These are phyloP conservation scores for Glomeris maerens DNA, from an alignment of 1,140 invertebrate species.

Conservation along the genomic window DNA sequence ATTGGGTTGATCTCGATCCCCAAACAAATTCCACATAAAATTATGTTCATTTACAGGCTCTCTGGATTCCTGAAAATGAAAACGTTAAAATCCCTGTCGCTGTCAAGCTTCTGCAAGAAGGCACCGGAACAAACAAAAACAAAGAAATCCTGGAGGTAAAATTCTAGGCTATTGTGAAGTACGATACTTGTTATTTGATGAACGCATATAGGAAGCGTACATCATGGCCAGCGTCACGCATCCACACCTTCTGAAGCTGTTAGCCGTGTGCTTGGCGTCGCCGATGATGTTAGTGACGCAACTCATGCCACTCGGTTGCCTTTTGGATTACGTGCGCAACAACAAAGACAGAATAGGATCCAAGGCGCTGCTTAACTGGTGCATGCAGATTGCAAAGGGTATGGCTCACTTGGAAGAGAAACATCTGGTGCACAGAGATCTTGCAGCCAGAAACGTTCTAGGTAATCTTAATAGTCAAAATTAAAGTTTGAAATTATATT, in stretches of 20 bases:
- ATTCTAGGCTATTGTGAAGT: too few species aligned
- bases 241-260: slow-evolving; percentile 78
- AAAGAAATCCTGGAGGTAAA: slow-evolving; percentile 87
- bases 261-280: slow-evolving; percentile 94
- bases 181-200: neutral
- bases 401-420: slow-evolving; percentile 95
- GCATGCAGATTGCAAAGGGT: slow-evolving; percentile 89
- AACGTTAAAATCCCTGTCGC: slow-evolving; percentile 94
- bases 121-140: slow-evolving; percentile 67
- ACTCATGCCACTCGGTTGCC: slow-evolving; percentile 88
- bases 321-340: slow-evolving; percentile 86
- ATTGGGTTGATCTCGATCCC: neutral
- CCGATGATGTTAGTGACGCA: slow-evolving; percentile 97
- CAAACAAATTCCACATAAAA: neutral
- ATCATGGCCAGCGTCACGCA: slow-evolving; percentile 97
- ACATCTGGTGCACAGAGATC: slow-evolving; percentile 84
- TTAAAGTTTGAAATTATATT: too few species aligned
- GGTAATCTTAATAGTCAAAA: too few species aligned
- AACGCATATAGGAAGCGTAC: slow-evolving; percentile 70
- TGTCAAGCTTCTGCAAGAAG: slow-evolving; percentile 88
- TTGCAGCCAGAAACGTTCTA: slow-evolving; percentile 91
- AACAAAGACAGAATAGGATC: slow-evolving; percentile 90
- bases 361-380: slow-evolving; percentile 90
- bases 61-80: slow-evolving; percentile 91
- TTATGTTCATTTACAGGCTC: slow-evolving; percentile 40